Evolutionary conservation across 2,113 vertebrate species (phyloP).

Genomic region (Osmerus mordax): DNA sequence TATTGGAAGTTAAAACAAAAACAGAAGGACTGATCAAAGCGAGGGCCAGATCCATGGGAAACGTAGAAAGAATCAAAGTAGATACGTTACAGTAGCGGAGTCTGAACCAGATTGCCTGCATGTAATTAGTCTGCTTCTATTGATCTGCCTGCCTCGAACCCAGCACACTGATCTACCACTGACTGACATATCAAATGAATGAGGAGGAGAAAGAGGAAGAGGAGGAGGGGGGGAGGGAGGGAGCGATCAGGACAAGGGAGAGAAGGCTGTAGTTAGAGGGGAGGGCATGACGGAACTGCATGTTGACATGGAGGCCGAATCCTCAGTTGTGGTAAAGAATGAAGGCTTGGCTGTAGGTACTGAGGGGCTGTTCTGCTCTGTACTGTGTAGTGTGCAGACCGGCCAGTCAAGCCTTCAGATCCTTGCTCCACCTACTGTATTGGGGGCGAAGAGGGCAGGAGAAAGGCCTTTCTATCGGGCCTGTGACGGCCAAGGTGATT

Average conservation of each 20-base stretch:
- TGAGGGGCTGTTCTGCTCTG: no score
- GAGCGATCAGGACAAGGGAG: not conserved
- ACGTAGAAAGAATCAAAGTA: constrained; percentile 35
- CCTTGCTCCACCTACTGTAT: not conserved
- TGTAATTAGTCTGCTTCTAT: constrained; percentile 43
- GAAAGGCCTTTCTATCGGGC: not conserved
- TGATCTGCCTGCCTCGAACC: constrained; percentile 35
- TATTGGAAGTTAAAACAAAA: constrained; percentile 26
- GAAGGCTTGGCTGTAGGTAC: no score
- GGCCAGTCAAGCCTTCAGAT: no score
- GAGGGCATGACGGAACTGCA: no score
- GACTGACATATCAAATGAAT: constrained; percentile 49
- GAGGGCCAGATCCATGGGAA: constrained; percentile 12
- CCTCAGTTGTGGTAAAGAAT: no score
- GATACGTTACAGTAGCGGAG: constrained; percentile 1
- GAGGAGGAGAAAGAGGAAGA: not conserved
- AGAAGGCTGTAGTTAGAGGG: not conserved
- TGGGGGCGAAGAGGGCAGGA: not conserved
- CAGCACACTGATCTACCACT: constrained; percentile 14
- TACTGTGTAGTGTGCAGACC: no score
- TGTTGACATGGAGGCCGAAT: no score
- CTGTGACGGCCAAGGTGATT: constrained; percentile 51
- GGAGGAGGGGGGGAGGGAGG: not conserved
- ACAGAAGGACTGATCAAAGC: constrained; percentile 49
- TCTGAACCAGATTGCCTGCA: constrained; percentile 38